phyloP scores from a whole-genome alignment of 1,140 invertebrate genomes.

The Ditylenchus dipsaci region DNA sequence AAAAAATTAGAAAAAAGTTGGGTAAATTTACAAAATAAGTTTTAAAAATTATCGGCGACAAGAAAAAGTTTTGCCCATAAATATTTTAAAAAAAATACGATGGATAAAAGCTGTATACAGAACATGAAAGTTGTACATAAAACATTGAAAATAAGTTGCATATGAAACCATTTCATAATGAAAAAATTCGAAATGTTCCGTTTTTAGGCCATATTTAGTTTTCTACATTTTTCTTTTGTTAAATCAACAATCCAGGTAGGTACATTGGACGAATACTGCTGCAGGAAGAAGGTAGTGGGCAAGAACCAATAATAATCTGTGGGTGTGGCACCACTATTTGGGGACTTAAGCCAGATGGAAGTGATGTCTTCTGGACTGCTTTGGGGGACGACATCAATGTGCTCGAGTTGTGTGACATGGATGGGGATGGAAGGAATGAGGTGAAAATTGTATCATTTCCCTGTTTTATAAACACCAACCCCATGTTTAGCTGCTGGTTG shows the following conservation, averaged over 20 bases:
- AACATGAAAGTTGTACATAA: no score
- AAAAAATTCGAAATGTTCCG: no score
- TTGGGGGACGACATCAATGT: conserved; percentile 33
- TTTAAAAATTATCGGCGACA: no score
- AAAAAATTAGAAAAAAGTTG: no score
- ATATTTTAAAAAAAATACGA: no score
- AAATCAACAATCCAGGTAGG: conserved; percentile 5
- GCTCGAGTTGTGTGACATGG: conserved; percentile 40
- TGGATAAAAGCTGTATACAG: no score
- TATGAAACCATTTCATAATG: no score
- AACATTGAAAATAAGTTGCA: no score
- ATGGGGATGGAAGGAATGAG: conserved; percentile 39
- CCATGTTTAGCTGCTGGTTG: conserved; percentile 37
- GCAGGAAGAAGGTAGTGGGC: neutral
- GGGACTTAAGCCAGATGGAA: conserved; percentile 27
- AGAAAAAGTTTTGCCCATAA: no score
- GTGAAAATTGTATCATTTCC: conserved; percentile 8
- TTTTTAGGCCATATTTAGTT: no score
- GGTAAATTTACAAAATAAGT: no score
- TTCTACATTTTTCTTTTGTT: no score
- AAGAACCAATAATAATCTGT: conserved; percentile 24
- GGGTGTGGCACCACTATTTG: conserved; percentile 43
- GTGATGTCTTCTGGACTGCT: conserved; percentile 39
- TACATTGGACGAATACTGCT: conserved; percentile 19
- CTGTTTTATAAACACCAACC: conserved; percentile 5